Base-by-base conservation (phyloP, 2,113 vertebrate species). In the Hippopotamus amphibius region DNA sequence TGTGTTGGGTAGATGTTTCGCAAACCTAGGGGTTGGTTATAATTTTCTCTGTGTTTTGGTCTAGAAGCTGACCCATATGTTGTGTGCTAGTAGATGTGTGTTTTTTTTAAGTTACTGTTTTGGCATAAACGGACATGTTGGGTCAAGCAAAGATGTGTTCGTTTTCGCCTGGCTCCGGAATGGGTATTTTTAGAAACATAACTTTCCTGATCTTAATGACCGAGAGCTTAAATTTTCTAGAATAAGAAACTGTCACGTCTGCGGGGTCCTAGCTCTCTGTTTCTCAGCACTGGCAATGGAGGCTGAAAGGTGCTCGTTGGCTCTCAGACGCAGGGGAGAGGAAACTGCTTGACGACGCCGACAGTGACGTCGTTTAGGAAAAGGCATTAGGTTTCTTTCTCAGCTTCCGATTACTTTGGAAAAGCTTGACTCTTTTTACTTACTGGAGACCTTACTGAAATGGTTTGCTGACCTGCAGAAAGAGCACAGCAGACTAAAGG, bases 31-130 rank as follows among this genome's bases (percentile, higher is more conserved):
- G 77, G 6, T 43, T 30, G 12, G 17, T 33, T 33, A 33, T 28
- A 0, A 5, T 12, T 69, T 50, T 17, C 66, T n/a, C 17, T 14
- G 21, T 50, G 2, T 7, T 61, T 55, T 22, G 55, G 19, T 68
- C 15, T 33, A 2, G 63, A 74, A 46, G 30, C 12, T 33, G 4
- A 3, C 19, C 15, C 15, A 0, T 0, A 0, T 7, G 46, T 41
- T 41, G 8, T 1, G 0, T 17, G 19, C 22, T 16, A 0, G 68
- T 16, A 28, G 28, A 37, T 55, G 2, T 3, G 3, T 22, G 14
- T 71, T 46, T 55, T 53, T 55, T 50, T 65, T 37, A 50, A 28
- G 57, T n/a, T 24, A 11, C 17, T 55, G 33, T 59, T 24, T 22
- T 66, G 74, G 22, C 12, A 0, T 43, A 26, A n/a, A 65, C 0